phyloP scores from a whole-genome alignment of 2,797 vertebrate species.

The Orestias chungarensis region DNA sequence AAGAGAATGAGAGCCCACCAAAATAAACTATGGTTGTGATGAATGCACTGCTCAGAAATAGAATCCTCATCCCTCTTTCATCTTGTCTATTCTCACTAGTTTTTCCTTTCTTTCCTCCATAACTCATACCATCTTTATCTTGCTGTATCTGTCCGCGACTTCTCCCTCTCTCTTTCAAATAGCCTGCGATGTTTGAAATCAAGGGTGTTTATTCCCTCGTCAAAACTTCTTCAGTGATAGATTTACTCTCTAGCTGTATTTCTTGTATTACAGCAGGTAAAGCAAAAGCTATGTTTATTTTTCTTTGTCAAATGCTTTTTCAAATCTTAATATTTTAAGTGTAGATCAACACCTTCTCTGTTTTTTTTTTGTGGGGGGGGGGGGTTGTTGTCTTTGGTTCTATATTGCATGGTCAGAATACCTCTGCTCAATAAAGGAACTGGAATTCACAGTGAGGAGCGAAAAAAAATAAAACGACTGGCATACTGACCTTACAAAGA shows the following conservation, averaged over 20 bases:
- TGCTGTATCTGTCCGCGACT: constrained; percentile 36
- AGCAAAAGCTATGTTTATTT: constrained; percentile 39
- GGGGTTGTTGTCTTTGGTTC: neutral
- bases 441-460: neutral
- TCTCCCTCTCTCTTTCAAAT: constrained; percentile 39
- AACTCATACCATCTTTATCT: constrained; percentile 49
- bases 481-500: neutral
- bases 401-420: neutral
- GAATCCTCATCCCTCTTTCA: constrained; percentile 72
- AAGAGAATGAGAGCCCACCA: constrained; percentile 56
- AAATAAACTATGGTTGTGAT: constrained; percentile 68
- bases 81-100: constrained; percentile 51
- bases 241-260: constrained; percentile 50
- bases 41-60: constrained; percentile 70
- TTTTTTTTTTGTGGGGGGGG: neutral
- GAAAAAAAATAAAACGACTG: constrained; percentile 2
- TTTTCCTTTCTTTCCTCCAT: constrained; percentile 41
- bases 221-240: constrained; percentile 64
- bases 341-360: constrained; percentile 2
- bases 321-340: constrained; percentile 20
- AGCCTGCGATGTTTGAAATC: constrained; percentile 69
- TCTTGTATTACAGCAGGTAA: constrained; percentile 23
- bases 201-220: constrained; percentile 69
- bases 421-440: neutral
- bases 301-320: constrained; percentile 32